Percentiles rank a stretch among this genome's conserved stretches.
Conservation (phyloP, 2,113 vertebrate genomes). For the Psilopsiagon aurifrons region DNA sequence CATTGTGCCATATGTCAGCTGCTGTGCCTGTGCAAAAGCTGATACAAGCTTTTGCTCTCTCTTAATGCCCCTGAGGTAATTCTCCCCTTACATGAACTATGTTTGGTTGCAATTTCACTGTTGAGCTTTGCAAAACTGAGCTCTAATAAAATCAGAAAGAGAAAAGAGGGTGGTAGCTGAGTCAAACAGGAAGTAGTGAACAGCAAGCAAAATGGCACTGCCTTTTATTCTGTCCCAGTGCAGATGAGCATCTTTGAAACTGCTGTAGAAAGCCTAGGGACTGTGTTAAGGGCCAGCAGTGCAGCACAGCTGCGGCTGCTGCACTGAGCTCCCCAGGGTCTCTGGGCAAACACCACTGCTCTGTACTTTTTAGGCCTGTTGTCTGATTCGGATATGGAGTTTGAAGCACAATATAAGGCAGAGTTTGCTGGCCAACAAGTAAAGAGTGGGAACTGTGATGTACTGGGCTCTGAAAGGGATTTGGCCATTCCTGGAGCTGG, state of each 20-base stretch:
- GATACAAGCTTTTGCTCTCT: not conserved
- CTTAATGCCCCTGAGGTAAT: not conserved
- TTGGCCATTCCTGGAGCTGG: not conserved
- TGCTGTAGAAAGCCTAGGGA: not conserved
- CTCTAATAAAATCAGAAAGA: not conserved
- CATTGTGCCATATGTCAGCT: constrained; percentile 25
- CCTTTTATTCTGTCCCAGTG: not conserved
- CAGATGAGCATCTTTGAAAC: not conserved
- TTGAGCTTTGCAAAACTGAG: not conserved
- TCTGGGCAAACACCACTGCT: not conserved
- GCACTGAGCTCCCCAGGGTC: not conserved
- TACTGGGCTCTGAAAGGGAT: not conserved
- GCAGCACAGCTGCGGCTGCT: not conserved
- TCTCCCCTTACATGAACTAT: not conserved
- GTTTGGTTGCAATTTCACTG: not conserved
- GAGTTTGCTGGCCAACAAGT: rapidly evolving
- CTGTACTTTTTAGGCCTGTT: not conserved
- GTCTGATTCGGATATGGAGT: not conserved
- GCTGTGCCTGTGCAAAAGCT: not conserved
- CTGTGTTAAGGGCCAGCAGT: not conserved
- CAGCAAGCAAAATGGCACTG: not conserved
- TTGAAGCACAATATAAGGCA: not conserved
- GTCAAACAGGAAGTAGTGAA: not conserved
- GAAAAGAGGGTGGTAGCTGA: not conserved
- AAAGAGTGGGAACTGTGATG: not conserved